A percentile compares a stretch with the other conserved stretches of the same genome.
These are phyloP conservation scores for Acanthornis magna DNA, from an alignment of 2,797 vertebrate species.

Conservation along the genomic window DNA sequence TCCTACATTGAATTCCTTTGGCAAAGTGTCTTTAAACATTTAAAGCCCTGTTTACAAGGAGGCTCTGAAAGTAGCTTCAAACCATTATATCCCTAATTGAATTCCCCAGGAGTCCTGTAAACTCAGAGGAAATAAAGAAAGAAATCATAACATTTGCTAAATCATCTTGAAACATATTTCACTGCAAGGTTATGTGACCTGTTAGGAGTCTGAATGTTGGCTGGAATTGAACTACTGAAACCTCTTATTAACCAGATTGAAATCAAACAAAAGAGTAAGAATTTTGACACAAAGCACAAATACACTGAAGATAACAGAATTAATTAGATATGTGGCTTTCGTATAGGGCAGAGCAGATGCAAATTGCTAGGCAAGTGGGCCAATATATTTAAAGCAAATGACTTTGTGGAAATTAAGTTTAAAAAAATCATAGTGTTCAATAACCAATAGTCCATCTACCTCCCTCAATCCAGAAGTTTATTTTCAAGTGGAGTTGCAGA, in stretches of 20 bases:
- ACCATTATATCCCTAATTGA: conserved; percentile 82
- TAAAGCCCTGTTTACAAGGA: conserved; percentile 81
- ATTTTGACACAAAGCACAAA: conserved; percentile 47
- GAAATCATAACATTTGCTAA: conserved; percentile 79
- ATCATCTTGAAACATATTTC: conserved; percentile 78
- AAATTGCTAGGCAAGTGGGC: conserved; percentile 4
- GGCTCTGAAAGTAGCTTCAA: conserved; percentile 81
- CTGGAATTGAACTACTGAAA: conserved; percentile 68
- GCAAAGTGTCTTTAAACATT: conserved; percentile 81
- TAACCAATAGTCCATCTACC: neutral
- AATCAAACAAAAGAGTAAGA: conserved; percentile 64
- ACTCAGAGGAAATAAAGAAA: conserved; percentile 78
- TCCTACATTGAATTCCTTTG: conserved; percentile 79
- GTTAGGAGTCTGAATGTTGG: conserved; percentile 67
- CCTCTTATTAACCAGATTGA: conserved; percentile 66
- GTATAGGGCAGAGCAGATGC: neutral
- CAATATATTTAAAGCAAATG: neutral
- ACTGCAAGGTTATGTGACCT: conserved; percentile 76
- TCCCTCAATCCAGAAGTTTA: neutral
- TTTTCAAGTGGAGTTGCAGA: conserved; percentile 28
- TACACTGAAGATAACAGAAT: conserved; percentile 33
- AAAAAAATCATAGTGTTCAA: neutral
- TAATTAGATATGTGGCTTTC: neutral
- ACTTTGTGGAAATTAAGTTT: neutral
- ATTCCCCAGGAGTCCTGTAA: conserved; percentile 82